Percentiles rank a stretch among this genome's conserved stretches.
Evolutionary conservation across 2,797 vertebrate genomes (phyloP).

Genomic region (Alosa sapidissima): DNA sequence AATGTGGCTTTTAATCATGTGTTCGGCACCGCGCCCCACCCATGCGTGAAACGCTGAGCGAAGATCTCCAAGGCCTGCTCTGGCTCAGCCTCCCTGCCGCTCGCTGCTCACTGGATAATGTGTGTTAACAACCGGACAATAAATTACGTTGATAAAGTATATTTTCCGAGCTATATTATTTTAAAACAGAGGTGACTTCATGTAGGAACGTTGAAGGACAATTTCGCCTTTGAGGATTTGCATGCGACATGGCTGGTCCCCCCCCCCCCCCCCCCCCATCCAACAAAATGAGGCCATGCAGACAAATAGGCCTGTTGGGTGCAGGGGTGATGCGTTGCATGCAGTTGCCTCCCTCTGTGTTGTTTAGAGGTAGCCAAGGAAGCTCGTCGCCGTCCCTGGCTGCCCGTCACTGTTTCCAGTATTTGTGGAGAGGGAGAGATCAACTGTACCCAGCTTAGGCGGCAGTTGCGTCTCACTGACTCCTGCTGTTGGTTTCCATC

Average conservation of each 20-base stretch:
- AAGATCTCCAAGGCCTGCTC: constrained; percentile 4
- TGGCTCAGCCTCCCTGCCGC: background rate
- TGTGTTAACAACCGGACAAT: constrained; percentile 18
- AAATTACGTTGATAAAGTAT: constrained; percentile 34
- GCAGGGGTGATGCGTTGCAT: background rate
- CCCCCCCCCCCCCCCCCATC: background rate
- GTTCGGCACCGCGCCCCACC: background rate
- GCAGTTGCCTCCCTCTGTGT: background rate
- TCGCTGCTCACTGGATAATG: background rate
- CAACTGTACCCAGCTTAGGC: constrained; percentile 36
- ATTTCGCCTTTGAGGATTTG: constrained; percentile 23
- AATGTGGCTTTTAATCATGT: constrained; percentile 9
- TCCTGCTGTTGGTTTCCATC: constrained; percentile 27
- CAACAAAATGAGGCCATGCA: constrained; percentile 37
- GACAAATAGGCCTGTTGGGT: constrained; percentile 33
- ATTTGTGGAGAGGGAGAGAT: constrained; percentile 39
- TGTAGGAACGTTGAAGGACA: constrained; percentile 23
- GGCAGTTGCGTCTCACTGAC: background rate
- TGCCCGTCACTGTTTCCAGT: constrained; percentile 45
- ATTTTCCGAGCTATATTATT: constrained; percentile 9
- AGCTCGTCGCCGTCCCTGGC: background rate
- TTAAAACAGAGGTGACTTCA: background rate
- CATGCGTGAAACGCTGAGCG: background rate
- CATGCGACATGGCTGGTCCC: background rate
- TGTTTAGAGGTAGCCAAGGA: constrained; percentile 22